Evolutionary conservation across 2,888 invertebrate genomes (phyloP).

Genomic region (Yponomeuta evonymella): DNA sequence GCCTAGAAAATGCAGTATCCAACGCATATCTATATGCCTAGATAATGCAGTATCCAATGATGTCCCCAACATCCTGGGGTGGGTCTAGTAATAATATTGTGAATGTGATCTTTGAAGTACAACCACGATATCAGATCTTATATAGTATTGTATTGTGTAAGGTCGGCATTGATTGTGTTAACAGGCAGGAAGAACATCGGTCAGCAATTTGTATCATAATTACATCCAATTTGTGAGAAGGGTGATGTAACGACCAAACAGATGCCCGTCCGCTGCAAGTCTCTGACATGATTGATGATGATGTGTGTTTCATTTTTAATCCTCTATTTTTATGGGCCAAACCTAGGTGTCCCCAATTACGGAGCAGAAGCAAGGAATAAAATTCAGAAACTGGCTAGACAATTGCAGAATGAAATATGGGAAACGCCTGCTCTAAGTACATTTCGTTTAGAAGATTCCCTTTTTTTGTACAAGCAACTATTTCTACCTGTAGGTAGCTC

Average conservation of each 20-base stretch:
- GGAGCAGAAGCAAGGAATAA: too few species aligned
- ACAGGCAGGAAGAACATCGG: slow-evolving; percentile 38
- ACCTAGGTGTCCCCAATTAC: too few species aligned
- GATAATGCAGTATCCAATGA: too few species aligned
- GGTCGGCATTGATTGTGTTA: slow-evolving; percentile 19
- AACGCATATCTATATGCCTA: too few species aligned
- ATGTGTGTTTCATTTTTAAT: slow-evolving; percentile 5
- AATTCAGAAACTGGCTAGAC: too few species aligned
- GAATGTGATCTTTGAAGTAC: too few species aligned
- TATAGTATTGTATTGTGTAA: slow-evolving; percentile 16
- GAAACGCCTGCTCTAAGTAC: too few species aligned
- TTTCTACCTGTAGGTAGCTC: not conserved
- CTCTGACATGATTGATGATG: slow-evolving; percentile 9
- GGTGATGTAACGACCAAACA: slow-evolving; percentile 33
- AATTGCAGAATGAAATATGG: too few species aligned
- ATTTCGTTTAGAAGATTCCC: too few species aligned
- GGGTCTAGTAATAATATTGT: too few species aligned
- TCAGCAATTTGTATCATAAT: slow-evolving; percentile 45
- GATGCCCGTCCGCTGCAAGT: slow-evolving; percentile 16
- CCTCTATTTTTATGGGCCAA: not conserved
- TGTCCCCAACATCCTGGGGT: too few species aligned
- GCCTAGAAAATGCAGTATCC: too few species aligned
- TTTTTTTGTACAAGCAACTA: not conserved
- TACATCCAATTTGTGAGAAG: slow-evolving; percentile 42
- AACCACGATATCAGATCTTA: not conserved